Conservation (phyloP, 2,888 invertebrate species). For the Bruchidius siliquastri region DNA sequence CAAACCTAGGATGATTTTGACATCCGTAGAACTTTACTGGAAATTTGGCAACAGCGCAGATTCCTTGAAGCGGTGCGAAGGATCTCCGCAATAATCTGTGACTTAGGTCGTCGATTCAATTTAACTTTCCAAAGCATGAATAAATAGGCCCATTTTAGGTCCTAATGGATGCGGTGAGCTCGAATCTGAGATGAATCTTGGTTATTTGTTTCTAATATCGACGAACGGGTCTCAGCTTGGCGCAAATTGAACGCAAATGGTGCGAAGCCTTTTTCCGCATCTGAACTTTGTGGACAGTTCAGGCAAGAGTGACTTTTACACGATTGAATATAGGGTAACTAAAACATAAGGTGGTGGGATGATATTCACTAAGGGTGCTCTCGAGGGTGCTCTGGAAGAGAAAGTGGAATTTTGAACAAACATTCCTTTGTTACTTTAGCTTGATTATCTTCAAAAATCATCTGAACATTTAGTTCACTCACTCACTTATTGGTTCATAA, state of each 20-base stretch:
- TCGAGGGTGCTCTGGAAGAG: no score
- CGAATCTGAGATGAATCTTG: conserved; percentile 12
- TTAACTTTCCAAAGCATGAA: conserved; percentile 18
- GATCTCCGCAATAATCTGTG: conserved; percentile 4
- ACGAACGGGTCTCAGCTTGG: not conserved
- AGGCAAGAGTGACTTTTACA: not conserved
- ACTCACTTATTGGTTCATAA: no score
- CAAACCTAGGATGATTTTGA: no score
- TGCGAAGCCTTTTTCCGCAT: not conserved
- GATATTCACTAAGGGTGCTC: no score
- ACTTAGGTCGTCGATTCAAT: conserved; percentile 23
- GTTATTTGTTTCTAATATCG: not conserved
- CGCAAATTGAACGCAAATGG: not conserved
- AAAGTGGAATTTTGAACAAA: no score
- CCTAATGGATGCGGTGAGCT: conserved; percentile 23
- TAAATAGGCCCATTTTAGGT: conserved; percentile 25
- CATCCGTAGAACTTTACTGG: no score
- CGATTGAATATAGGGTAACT: not conserved
- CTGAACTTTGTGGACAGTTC: not conserved
- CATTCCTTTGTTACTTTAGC: no score
- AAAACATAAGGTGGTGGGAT: not conserved
- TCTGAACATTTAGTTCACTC: no score
- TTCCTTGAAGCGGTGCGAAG: not conserved
- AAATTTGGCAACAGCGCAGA: not conserved
- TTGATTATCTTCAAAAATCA: no score